These are phyloP conservation scores for Mylabris phalerata DNA, from an alignment of 1,140 invertebrate species.

Conservation along the genomic window DNA sequence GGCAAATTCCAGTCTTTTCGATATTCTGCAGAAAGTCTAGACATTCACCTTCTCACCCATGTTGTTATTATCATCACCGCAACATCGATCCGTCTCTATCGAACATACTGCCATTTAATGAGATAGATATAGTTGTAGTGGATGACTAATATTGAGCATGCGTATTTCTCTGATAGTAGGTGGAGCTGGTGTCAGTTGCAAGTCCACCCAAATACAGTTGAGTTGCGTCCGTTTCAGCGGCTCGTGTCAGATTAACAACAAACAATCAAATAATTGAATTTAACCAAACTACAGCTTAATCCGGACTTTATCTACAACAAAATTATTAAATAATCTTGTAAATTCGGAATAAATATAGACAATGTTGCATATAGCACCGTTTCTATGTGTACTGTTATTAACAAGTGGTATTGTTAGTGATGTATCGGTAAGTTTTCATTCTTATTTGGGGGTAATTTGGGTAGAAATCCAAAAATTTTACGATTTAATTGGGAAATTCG, in stretches of 20 bases:
- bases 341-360: too few species aligned
- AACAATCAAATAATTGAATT: neutral
- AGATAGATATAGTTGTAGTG: neutral
- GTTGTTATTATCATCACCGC: too few species aligned
- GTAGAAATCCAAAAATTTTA: neutral
- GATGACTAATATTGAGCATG: slow-evolving; percentile 31
- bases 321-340: too few species aligned
- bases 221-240: slow-evolving; percentile 30
- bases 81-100: too few species aligned
- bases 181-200: slow-evolving; percentile 37
- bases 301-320: too few species aligned
- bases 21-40: too few species aligned
- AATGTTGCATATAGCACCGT: slow-evolving; percentile 35
- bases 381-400: slow-evolving; percentile 28
- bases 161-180: slow-evolving; percentile 31
- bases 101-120: too few species aligned
- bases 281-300: too few species aligned
- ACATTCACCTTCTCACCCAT: too few species aligned
- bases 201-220: slow-evolving; percentile 33
- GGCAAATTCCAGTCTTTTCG: too few species aligned
- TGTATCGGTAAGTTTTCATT: slow-evolving; percentile 27
- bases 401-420: slow-evolving; percentile 29
- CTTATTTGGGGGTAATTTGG: neutral
- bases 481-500: neutral
- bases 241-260: slow-evolving; percentile 25